phyloP scores from a whole-genome alignment of 2,888 invertebrate species.

The Tillus elongatus region DNA sequence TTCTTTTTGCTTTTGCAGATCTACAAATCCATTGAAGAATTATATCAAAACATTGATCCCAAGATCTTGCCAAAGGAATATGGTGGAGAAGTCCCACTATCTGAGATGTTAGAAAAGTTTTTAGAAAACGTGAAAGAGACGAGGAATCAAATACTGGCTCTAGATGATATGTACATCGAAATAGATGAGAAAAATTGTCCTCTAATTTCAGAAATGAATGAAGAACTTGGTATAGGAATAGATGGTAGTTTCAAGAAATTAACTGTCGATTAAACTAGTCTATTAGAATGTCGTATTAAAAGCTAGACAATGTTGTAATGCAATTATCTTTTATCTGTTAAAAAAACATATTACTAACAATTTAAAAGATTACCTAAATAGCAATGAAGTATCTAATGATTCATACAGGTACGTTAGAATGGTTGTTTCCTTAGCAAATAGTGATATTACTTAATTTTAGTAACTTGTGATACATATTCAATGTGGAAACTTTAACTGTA shows the following conservation, averaged over 20 bases:
- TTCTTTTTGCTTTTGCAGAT: constrained; percentile 45
- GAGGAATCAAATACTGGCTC: constrained; percentile 55
- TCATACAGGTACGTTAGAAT: too few species aligned
- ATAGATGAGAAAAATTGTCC: constrained; percentile 46
- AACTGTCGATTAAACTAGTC: constrained; percentile 59
- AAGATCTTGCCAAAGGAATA: constrained; percentile 79
- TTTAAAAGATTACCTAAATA: too few species aligned
- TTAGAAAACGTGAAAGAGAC: constrained; percentile 56
- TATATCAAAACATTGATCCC: constrained; percentile 60
- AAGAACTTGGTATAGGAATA: constrained; percentile 62
- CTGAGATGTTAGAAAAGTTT: constrained; percentile 71
- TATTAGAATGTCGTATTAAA: background rate
- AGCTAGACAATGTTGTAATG: background rate
- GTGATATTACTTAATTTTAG: too few species aligned
- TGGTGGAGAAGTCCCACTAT: constrained; percentile 72
- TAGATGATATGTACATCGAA: constrained; percentile 69
- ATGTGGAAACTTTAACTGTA: too few species aligned
- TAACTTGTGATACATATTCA: too few species aligned
- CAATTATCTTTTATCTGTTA: background rate
- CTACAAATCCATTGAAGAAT: constrained; percentile 64
- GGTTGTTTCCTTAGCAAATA: too few species aligned
- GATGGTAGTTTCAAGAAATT: constrained; percentile 78
- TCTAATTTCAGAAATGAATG: constrained; percentile 45
- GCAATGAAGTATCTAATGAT: too few species aligned
- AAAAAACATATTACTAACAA: too few species aligned